A percentile compares a stretch with the other conserved stretches of the same genome.
phyloP scores from a whole-genome alignment of 2,113 vertebrate species.

The Madoqua kirkii region DNA sequence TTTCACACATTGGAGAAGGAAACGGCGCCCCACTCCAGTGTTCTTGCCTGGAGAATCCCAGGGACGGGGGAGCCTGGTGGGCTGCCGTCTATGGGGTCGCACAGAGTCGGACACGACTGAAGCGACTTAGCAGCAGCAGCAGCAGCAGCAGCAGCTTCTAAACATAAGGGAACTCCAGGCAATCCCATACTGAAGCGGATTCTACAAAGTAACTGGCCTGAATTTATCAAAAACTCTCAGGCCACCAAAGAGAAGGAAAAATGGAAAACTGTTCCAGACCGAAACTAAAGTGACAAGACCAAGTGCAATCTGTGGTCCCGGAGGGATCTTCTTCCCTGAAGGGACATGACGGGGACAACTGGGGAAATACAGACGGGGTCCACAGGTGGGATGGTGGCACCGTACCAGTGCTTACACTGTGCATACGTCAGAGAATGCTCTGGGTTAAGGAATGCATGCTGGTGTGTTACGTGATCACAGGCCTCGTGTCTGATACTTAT shows the following conservation, averaged over 20 bases:
- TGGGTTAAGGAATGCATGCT: background rate
- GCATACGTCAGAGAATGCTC: background rate
- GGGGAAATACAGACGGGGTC: background rate
- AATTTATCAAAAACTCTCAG: background rate
- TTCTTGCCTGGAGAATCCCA: too few species aligned
- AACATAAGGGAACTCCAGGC: background rate
- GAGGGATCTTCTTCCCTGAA: background rate
- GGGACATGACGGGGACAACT: background rate
- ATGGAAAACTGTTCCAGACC: background rate
- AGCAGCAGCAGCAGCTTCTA: background rate
- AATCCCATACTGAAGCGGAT: background rate
- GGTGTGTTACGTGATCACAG: background rate
- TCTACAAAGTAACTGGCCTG: background rate
- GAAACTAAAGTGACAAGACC: background rate
- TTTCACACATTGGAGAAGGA: too few species aligned
- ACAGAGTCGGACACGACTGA: too few species aligned
- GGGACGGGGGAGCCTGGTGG: too few species aligned
- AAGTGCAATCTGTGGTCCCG: background rate
- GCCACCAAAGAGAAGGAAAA: background rate
- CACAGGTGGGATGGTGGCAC: background rate
- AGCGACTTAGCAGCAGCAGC: too few species aligned
- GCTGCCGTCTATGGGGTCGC: too few species aligned
- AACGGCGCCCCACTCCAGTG: too few species aligned
- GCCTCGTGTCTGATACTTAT: background rate
- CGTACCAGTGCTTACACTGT: background rate